phyloP scores from a whole-genome alignment of 2,797 vertebrate species.

The Micropoecilia bifurca region DNA sequence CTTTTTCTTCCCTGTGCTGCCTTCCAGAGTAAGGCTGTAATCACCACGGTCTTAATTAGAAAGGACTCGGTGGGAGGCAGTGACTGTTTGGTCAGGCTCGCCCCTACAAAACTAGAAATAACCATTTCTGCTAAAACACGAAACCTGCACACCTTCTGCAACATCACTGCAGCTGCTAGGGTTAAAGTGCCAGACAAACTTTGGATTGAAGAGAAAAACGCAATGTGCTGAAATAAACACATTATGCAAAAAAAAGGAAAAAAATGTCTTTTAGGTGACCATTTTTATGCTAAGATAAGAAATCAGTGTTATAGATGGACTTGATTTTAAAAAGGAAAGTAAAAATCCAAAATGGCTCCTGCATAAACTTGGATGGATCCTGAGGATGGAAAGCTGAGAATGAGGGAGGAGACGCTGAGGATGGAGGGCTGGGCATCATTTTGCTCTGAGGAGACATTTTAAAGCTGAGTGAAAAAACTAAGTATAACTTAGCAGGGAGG shows the following conservation, averaged over 20 bases:
- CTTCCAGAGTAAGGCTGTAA: slow-evolving; percentile 72
- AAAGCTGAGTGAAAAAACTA: slow-evolving; percentile 35
- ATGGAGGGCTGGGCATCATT: slow-evolving; percentile 71
- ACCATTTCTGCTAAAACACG: slow-evolving; percentile 48
- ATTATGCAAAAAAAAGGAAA: neutral
- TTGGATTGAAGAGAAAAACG: neutral
- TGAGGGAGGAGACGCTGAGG: slow-evolving; percentile 69
- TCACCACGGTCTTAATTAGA: slow-evolving; percentile 80
- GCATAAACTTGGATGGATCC: slow-evolving; percentile 12
- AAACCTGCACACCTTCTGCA: slow-evolving; percentile 33
- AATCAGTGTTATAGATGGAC: neutral
- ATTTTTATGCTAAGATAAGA: neutral
- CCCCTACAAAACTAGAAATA: slow-evolving; percentile 71
- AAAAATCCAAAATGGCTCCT: slow-evolving; percentile 15
- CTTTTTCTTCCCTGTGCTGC: slow-evolving; percentile 50
- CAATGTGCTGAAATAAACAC: neutral
- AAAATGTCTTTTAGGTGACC: neutral
- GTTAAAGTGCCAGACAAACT: neutral
- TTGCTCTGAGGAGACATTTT: slow-evolving; percentile 52
- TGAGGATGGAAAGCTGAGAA: slow-evolving; percentile 36
- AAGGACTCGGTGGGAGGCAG: slow-evolving; percentile 70
- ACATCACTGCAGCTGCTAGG: slow-evolving; percentile 1
- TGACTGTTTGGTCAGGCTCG: slow-evolving; percentile 60
- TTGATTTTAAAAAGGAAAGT: neutral
- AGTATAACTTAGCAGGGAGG: slow-evolving; percentile 42